Conservation (phyloP, 2,797 vertebrate species). For the Pangasius mekongensis region DNA sequence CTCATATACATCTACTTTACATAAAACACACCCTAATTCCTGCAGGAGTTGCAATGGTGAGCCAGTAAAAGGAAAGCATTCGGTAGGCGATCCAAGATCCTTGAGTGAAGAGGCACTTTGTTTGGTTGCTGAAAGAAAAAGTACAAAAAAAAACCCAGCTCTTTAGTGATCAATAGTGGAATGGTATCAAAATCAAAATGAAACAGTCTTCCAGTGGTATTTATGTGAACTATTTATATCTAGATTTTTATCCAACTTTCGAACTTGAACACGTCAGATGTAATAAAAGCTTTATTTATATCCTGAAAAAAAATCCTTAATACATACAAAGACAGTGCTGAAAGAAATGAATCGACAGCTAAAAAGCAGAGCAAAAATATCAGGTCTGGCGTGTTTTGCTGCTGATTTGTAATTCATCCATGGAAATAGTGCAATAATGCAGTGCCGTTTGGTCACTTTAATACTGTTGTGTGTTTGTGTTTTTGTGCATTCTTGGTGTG, state of each 20-base stretch:
- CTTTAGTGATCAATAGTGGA: not conserved
- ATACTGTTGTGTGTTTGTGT: no score
- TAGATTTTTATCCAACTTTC: not conserved
- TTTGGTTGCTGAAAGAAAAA: not conserved
- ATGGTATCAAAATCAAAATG: not conserved
- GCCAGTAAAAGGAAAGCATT: not conserved
- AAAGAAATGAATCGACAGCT: not conserved
- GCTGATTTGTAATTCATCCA: not conserved
- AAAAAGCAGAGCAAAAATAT: not conserved
- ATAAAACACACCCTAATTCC: not conserved
- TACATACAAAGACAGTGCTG: not conserved
- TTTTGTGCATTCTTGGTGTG: no score
- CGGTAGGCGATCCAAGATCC: not conserved
- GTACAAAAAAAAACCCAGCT: not conserved
- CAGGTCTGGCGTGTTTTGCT: not conserved
- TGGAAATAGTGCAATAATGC: no score
- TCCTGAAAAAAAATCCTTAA: not conserved
- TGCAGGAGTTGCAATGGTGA: not conserved
- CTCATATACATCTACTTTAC: not conserved
- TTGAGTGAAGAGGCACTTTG: not conserved
- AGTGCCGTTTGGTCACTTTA: no score
- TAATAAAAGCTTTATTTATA: not conserved
- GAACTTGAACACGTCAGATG: no score
- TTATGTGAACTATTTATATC: not conserved
- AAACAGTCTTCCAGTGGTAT: no score